Percentiles rank a stretch among this genome's conserved stretches.
Evolutionary conservation across 1,140 invertebrate species (phyloP).

Genomic region (Chrysopa pallens): DNA sequence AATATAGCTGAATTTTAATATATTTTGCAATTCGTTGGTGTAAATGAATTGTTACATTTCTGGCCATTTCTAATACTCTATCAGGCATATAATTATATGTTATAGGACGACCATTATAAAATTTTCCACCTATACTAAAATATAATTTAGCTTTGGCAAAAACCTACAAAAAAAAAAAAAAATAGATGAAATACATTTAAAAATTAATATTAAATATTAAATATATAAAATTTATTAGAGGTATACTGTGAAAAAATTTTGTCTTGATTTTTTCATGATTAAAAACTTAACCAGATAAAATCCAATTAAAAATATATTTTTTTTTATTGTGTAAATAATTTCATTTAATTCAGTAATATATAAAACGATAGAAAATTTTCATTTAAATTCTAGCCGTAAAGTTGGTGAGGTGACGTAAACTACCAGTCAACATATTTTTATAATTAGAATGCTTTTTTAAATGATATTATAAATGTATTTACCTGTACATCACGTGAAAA

Average conservation of each 20-base stretch:
- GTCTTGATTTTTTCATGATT: background rate
- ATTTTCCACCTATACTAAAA: constrained; percentile 46
- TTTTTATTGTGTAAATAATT: no score
- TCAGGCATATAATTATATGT: constrained; percentile 56
- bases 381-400: no score
- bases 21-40: constrained; percentile 40
- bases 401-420: no score
- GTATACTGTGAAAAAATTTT: background rate
- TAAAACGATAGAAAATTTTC: no score
- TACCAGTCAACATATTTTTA: no score
- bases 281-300: no score
- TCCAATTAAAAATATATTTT: no score
- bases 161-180: constrained; percentile 35
- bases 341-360: no score
- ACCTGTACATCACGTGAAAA: constrained; percentile 47
- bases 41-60: constrained; percentile 54
- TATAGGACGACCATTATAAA: constrained; percentile 38
- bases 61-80: constrained; percentile 44
- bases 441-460: no score
- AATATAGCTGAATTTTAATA: constrained; percentile 53
- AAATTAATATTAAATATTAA: no score
- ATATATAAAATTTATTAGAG: no score
- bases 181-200: no score
- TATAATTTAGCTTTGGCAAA: constrained; percentile 47
- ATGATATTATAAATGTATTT: constrained; percentile 9